Percentiles rank a stretch among this genome's conserved stretches.
Evolutionary conservation across 2,113 vertebrate species (phyloP).

Genomic region (Mionectes macconnelli): DNA sequence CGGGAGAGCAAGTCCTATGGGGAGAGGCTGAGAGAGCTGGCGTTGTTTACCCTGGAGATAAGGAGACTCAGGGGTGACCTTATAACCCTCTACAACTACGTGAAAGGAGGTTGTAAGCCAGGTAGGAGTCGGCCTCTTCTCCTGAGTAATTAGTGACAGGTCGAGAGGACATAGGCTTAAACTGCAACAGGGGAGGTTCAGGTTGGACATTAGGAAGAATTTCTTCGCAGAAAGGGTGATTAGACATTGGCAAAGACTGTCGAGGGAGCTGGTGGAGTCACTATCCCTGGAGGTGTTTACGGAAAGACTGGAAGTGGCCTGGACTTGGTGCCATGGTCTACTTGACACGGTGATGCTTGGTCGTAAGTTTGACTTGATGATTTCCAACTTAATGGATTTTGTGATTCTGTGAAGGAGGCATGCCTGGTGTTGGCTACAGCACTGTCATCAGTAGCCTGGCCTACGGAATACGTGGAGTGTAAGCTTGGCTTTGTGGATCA

Average conservation of each 20-base stretch:
- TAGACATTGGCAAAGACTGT: background rate
- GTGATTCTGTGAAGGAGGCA: background rate
- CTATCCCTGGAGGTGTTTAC: background rate
- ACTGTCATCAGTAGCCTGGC: background rate
- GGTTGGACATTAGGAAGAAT: background rate
- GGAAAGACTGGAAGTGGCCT: background rate
- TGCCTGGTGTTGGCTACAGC: background rate
- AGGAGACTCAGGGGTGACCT: background rate
- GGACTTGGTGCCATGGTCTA: background rate
- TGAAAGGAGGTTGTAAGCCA: background rate
- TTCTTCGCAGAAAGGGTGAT: background rate
- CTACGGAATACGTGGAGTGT: background rate
- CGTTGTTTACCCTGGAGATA: background rate
- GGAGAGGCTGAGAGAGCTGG: background rate
- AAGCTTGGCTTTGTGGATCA: background rate
- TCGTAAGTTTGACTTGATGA: background rate
- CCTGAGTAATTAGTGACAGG: background rate
- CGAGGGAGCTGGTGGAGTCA: background rate
- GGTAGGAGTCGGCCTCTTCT: background rate
- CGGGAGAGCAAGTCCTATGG: background rate
- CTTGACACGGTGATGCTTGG: accelerated
- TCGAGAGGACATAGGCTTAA: background rate
- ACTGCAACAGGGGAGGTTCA: background rate
- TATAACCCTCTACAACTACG: background rate
- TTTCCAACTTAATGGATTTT: background rate